Percentiles rank a stretch among this genome's conserved stretches.
These are phyloP conservation scores for Oenanthe melanoleuca DNA, from an alignment of 2,113 vertebrate species.

Conservation along the genomic window DNA sequence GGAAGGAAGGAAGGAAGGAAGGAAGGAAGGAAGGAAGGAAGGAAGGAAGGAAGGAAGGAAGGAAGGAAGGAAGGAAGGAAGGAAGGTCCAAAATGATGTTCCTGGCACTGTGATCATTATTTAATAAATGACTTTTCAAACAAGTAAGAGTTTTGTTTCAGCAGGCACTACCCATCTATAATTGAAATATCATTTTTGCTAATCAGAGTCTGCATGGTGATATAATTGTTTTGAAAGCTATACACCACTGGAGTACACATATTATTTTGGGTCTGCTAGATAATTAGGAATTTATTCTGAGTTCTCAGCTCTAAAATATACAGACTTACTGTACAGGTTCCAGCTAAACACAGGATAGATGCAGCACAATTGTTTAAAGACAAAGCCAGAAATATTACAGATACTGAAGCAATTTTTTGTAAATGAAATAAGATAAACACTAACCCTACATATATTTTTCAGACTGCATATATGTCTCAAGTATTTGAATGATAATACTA, in stretches of 20 bases:
- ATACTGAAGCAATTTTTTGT: neutral
- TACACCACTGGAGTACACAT: neutral
- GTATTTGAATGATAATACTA: neutral
- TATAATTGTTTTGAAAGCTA: slow-evolving; percentile 6
- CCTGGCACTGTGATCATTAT: neutral
- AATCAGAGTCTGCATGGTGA: neutral
- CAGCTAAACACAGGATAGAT: neutral
- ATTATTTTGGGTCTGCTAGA: neutral
- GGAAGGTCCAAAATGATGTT: neutral
- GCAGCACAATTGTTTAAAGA: neutral
- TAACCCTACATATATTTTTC: neutral
- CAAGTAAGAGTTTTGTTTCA: neutral
- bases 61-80: neutral
- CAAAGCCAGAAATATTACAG: neutral
- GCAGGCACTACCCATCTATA: neutral
- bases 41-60: neutral
- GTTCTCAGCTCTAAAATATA: neutral
- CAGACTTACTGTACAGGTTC: neutral
- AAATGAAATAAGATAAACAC: neutral
- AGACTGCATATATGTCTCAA: neutral
- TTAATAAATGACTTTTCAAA: slow-evolving; percentile 29
- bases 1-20: neutral
- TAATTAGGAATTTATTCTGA: neutral
- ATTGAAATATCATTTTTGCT: slow-evolving; percentile 18
- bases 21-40: neutral